Conservation (phyloP, 2,113 vertebrate species). For the Puma concolor region DNA sequence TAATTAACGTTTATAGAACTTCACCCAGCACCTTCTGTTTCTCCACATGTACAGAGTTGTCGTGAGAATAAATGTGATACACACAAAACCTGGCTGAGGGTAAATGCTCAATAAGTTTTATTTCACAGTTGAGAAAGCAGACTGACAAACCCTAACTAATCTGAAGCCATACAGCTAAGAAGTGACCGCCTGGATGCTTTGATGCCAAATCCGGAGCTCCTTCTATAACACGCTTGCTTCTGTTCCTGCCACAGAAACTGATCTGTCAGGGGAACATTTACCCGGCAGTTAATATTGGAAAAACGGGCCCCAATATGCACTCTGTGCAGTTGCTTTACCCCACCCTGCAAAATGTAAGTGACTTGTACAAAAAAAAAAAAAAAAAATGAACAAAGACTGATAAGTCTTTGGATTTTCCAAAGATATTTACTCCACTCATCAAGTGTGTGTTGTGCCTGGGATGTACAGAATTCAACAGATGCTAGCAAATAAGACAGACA, state of each 20-base stretch:
- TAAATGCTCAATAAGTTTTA: background rate
- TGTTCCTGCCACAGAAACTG: background rate
- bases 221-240: background rate
- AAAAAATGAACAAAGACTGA: background rate
- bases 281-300: background rate
- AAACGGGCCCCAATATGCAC: background rate
- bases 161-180: background rate
- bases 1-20: background rate
- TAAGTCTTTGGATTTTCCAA: background rate
- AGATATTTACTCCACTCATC: background rate
- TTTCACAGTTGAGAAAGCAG: background rate
- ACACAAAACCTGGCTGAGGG: background rate
- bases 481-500: background rate
- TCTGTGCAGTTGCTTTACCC: background rate
- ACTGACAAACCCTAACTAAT: background rate
- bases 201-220: background rate
- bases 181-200: background rate
- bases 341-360: background rate
- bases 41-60: background rate
- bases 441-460: background rate
- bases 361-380: background rate
- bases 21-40: background rate
- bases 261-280: background rate
- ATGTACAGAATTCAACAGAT: background rate
- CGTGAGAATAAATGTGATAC: background rate